Conservation (phyloP, 2,888 invertebrate species). For the Shargacucullia verbasci region DNA sequence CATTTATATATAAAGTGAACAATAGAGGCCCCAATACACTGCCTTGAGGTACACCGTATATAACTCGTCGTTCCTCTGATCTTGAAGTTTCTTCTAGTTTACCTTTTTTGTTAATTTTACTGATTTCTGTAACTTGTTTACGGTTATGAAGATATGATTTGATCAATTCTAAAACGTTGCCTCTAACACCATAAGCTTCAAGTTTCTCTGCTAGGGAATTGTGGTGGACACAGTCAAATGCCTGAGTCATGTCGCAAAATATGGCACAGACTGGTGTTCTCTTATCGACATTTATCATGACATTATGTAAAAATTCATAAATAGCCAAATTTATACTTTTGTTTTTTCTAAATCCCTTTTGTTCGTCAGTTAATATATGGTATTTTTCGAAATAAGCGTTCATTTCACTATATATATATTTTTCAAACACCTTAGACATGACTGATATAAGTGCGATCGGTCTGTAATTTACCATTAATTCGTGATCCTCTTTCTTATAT, state of each 20-base stretch:
- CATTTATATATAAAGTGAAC: not conserved
- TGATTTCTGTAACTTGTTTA: not conserved
- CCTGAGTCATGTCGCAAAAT: not conserved
- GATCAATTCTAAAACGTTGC: too few species aligned
- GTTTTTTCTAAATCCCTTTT: slow-evolving; percentile 4
- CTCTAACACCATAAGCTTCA: too few species aligned
- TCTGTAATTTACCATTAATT: too few species aligned
- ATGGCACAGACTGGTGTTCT: slow-evolving; percentile 1
- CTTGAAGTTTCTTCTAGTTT: too few species aligned
- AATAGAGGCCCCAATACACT: not conserved
- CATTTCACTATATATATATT: not conserved
- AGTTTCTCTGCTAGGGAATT: not conserved
- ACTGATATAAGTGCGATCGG: slow-evolving; percentile 1
- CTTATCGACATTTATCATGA: not conserved
- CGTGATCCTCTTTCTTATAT: not conserved
- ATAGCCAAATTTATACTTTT: slow-evolving; percentile 2
- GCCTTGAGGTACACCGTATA: not conserved
- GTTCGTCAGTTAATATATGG: not conserved
- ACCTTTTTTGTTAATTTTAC: too few species aligned
- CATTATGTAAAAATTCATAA: slow-evolving; percentile 3
- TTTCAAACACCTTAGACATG: slow-evolving; percentile 2
- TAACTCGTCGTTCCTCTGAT: too few species aligned
- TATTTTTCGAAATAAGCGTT: slow-evolving; percentile 1
- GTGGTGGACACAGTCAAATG: not conserved
- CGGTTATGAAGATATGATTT: not conserved